Evolutionary conservation across 2,113 vertebrate species (phyloP), one percentile per base, ranked within the genome.

Genomic region (Bos javanicus): DNA sequence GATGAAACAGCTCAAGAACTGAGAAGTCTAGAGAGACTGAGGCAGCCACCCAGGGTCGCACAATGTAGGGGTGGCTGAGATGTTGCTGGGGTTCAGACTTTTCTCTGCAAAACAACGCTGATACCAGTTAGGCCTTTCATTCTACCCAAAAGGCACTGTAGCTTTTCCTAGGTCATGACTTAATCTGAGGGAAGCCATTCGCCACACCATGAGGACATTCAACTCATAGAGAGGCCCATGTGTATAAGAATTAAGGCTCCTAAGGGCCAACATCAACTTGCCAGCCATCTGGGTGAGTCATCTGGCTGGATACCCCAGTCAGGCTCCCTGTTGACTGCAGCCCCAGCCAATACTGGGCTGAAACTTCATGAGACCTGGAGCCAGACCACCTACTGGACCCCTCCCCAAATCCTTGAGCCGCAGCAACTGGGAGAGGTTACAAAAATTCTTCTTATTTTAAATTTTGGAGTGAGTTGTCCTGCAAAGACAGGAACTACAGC

Each of bases 61-160:
- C 3, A 28, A 52, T 9, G 10, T 14, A 71, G 15, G 26, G 23
- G 8, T 15, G 1, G 23, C 85, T 2, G 2, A 5, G 1, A 19
- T 1, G 1, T 3, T 48, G 21, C n/a, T 0, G 8, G n/a, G 16
- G n/a, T 33, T 84, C 60, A 87, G 76, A 36, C 26, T 64, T 57
- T 64, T 59, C 54, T 67, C 39, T 81, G 28, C 17, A n/a, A 76
- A 82, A 30, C 0, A 3, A 82, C 21, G 14, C 64, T 81, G 39
- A 90, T 16, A 74, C 23, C 50, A 95, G 50, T 6, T 19, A 82
- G 21, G 80, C 60, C 48, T 91, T 81, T 83, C 52, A 78, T 67
- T 50, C 50, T 1, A 14, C 30, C 82, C 67, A 33, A 85, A 90
- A 56, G 50, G 50, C 50, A 83, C 0, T 83, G n/a, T 26, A 36